phyloP scores from a whole-genome alignment of 2,888 invertebrate species.

The Steinernema carpocapsae region DNA sequence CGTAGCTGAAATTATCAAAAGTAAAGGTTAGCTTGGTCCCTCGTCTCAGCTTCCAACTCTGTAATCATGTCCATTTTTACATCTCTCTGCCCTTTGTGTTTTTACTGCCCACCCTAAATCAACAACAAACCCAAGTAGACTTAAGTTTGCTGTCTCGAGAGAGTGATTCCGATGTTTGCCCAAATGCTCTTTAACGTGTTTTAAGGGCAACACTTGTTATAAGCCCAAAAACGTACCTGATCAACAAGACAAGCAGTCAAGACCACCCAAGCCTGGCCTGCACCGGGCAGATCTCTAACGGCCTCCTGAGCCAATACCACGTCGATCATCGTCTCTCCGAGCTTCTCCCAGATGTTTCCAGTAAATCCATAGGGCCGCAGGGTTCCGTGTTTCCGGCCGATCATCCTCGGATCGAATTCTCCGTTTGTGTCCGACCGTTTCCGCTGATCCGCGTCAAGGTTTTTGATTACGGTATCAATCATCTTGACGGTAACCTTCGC shows the following conservation, averaged over 20 bases:
- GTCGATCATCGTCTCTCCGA: conserved; percentile 67
- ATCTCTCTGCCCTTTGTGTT: neutral
- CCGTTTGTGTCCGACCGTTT: conserved; percentile 63
- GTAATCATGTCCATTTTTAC: neutral
- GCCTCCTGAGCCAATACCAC: conserved; percentile 66
- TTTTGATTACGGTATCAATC: conserved; percentile 65
- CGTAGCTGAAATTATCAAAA: conserved; percentile 47
- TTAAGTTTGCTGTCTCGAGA: neutral
- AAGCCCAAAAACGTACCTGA: conserved; percentile 52
- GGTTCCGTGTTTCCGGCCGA: conserved; percentile 61
- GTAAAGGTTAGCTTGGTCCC: neutral
- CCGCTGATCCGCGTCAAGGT: conserved; percentile 60
- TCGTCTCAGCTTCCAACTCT: conserved; percentile 19
- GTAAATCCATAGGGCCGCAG: conserved; percentile 66
- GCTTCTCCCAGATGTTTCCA: conserved; percentile 65
- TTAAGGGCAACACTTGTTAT: neutral
- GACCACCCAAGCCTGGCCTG: conserved; percentile 68
- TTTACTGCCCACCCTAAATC: neutral
- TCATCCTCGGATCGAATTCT: conserved; percentile 58
- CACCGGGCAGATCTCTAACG: conserved; percentile 66
- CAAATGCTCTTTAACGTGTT: neutral
- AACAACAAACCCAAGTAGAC: neutral
- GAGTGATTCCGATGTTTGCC: neutral
- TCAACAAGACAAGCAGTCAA: conserved; percentile 67
- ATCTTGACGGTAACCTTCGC: conserved; percentile 63